Percentiles rank a stretch among this genome's conserved stretches.
These are phyloP conservation scores for Calliphora vicina DNA, from an alignment of 1,140 invertebrate species.

Conservation along the genomic window DNA sequence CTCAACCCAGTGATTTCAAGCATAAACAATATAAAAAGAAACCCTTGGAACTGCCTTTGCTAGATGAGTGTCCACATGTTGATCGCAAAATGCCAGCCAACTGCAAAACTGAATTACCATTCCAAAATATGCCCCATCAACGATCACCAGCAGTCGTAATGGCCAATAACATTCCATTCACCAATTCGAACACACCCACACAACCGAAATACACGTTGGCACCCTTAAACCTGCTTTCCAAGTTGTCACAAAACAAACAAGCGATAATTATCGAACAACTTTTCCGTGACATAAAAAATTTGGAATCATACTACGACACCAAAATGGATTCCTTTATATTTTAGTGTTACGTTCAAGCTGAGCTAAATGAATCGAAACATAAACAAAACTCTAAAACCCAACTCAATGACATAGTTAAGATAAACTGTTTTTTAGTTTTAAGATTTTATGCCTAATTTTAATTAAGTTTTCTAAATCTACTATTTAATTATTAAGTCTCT, in stretches of 20 bases:
- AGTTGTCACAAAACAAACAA: slow-evolving; percentile 9
- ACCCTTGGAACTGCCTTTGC: background rate
- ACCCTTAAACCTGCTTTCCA: background rate
- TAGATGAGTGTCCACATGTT: background rate
- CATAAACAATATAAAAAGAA: background rate
- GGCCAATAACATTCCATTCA: background rate
- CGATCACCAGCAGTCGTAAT: background rate
- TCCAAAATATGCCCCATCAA: background rate
- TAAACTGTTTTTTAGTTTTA: too few species aligned
- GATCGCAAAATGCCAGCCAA: slow-evolving; percentile 9
- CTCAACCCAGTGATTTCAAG: background rate
- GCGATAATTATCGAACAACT: slow-evolving; percentile 11
- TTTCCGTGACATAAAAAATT: slow-evolving; percentile 14
- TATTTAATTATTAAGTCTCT: too few species aligned
- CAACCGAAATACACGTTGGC: background rate
- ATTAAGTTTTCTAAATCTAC: too few species aligned
- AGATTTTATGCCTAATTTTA: too few species aligned
- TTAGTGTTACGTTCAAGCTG: background rate
- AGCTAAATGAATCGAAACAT: too few species aligned
- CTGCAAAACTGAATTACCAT: too few species aligned
- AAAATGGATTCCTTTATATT: slow-evolving; percentile 20
- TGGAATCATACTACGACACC: background rate
- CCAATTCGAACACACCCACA: background rate
- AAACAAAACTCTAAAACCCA: too few species aligned
- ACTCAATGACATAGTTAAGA: too few species aligned